Evolutionary conservation across 2,113 vertebrate species (phyloP), one percentile per base, ranked within the genome.

Genomic region (Calyptommatus sinebrachiatus): DNA sequence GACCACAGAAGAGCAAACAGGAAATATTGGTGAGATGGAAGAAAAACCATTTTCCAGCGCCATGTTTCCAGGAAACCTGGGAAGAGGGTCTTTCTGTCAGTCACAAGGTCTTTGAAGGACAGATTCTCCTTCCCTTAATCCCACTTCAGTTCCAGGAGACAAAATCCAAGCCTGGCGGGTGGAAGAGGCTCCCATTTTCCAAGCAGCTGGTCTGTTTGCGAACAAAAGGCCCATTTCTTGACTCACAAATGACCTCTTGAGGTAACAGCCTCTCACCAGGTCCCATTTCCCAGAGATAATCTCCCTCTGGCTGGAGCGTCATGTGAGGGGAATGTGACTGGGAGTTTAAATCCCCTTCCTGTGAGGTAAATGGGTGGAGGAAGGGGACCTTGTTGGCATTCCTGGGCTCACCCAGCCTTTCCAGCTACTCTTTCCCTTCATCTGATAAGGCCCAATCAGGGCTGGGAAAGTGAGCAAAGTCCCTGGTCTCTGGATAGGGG

Each of bases 291-390:
- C 0, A 63, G 11, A 75, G 70, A 46, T 67, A 21, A 0, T 66
- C 71, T 73, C 29, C 53, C 28, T 46, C 62, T 76, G 22, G 21
- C 70, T 4, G 48, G 69, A 71, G 48, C 71, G 71, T 84, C 80
- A 84, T 77, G 83, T 84, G 86, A 87, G 65, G 77, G 71, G 35
- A 82, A 81, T 79, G 85, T 84, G 83, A 84, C 70, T 74, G 73
- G 70, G 67, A 71, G 12, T 1, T 1, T 8, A 63, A 48, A 2
- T 71, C 81, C 31, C 35, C 31, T 76, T 60, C 22, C 63, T 18
- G 57, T 29, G 61, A 79, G 63, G 57, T 78, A n/a, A 28, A 71
- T 22, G 8, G 46, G n/a, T 67, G 24, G 35, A 28, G 14, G 48
- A 61, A 48, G 28, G 63, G 8, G 53, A 45, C 21, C 46, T 60